Evolutionary conservation across 2,888 invertebrate species (phyloP).

Genomic region (Dioctria linearis): DNA sequence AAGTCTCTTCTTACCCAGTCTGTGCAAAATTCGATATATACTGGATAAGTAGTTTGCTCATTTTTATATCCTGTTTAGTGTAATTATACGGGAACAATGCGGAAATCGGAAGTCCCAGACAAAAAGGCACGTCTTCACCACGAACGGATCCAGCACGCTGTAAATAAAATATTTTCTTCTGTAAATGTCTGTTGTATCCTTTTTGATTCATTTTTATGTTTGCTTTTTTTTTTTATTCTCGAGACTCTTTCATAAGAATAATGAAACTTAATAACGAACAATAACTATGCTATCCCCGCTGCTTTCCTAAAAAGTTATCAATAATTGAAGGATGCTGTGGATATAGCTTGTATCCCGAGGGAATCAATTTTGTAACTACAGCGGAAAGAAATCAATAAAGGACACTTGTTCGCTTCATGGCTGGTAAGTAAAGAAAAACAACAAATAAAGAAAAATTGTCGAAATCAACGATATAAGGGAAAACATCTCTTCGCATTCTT

Average conservation of each 20-base stretch:
- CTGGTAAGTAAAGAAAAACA: not conserved
- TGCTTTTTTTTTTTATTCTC: no score
- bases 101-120: slow-evolving; percentile 84
- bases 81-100: slow-evolving; percentile 83
- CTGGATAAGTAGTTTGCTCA: slow-evolving; percentile 85
- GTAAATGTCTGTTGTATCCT: no score
- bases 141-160: slow-evolving; percentile 86
- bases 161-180: slow-evolving; percentile 59
- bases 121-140: slow-evolving; percentile 90
- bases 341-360: no score
- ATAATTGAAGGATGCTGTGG: not conserved
- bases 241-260: no score
- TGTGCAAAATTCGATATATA: slow-evolving; percentile 91
- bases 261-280: no score
- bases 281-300: not conserved
- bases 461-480: not conserved
- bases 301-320: not conserved
- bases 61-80: slow-evolving; percentile 82
- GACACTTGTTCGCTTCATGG: not conserved
- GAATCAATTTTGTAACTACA: not conserved
- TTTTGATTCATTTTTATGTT: no score
- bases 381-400: not conserved
- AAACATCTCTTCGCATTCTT: not conserved
- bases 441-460: not conserved
- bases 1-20: slow-evolving; percentile 81